Base-by-base conservation (phyloP, 1,140 invertebrate genomes). In the Scaptomyza graminum region DNA sequence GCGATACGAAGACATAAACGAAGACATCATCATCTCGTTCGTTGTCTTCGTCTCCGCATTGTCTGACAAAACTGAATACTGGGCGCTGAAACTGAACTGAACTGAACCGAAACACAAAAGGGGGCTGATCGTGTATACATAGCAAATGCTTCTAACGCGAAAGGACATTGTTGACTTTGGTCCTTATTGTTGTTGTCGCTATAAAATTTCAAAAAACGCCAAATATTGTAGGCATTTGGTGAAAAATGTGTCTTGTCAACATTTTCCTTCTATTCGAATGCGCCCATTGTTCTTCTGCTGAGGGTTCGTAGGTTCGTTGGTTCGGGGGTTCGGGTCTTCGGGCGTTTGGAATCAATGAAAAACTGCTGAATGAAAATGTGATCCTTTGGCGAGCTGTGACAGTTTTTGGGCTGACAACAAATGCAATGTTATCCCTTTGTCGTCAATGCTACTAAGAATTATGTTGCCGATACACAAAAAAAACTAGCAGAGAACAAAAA, bases 71-170 rank as follows among this genome's bases (percentile, higher is more conserved):
- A 63, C 25, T 13, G 18, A 56, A 63, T 56, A 63, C 62, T 66
- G 68, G 68, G 63, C 66, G 57, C 65, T 56, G 60, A 31, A 6
- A n/a, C n/a, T n/a, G n/a, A n/a, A n/a, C n/a, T n/a, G n/a, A n/a
- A n/a, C n/a, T n/a, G n/a, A n/a, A n/a, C n/a, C n/a, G n/a, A n/a
- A n/a, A 31, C 28, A 76, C 76, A 76, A 75, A 79, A 76, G 74
- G 69, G 76, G 76, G 76, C 76, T 79, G 76, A 79, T 79, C 76
- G 60, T 79, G 76, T 79, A 67, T 62, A 65, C 52, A 56, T 59
- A 76, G 66, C 59, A 51, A 54, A 51, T 25, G 43, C 55, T 51
- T 39, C 51, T 39, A 63, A 47, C 25, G 59, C 64, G 43, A 61
- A 69, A 74, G 59, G 66, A 69, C 66, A 63, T 62, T 74, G 66